Conservation (phyloP, 30 jellyfish, hydroid and myxozoan genomes). For the Sanderia malayensis region DNA sequence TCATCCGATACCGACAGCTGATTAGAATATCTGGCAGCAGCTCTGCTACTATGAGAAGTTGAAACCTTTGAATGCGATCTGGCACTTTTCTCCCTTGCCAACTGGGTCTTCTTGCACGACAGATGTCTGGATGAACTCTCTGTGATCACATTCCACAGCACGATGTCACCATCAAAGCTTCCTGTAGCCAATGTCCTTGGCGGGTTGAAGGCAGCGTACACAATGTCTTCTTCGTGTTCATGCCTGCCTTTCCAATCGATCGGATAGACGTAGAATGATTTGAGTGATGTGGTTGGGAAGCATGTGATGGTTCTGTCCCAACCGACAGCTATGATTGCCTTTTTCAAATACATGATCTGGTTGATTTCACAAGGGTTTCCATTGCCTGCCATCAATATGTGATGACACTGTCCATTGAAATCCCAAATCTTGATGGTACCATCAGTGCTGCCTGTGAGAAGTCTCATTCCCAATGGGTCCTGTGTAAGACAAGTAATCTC, state of each 20-base stretch:
- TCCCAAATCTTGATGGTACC: constrained; percentile 96
- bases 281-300: constrained; percentile 58
- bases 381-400: constrained; percentile 74
- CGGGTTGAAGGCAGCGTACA: constrained; percentile 62
- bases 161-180: constrained; percentile 87
- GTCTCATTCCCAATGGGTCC: constrained; percentile 65
- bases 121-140: constrained; percentile 70
- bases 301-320: constrained; percentile 72
- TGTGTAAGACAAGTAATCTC: constrained; percentile 82
- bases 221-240: constrained; percentile 88
- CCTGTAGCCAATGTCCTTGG: constrained; percentile 88
- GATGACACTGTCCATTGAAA: constrained; percentile 84
- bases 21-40: background rate
- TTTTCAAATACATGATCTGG: constrained; percentile 61
- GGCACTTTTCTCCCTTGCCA: constrained; percentile 15
- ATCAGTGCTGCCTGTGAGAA: constrained; percentile 90
- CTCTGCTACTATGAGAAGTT: constrained; percentile 22
- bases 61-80: constrained; percentile 1
- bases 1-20: background rate
- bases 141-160: constrained; percentile 77
- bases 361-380: constrained; percentile 85
- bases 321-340: constrained; percentile 71
- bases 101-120: constrained; percentile 35
- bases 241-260: constrained; percentile 76
- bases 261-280: constrained; percentile 66